Evolutionary conservation across 2,888 invertebrate species (phyloP).

Genomic region (Dolichopus griseipennis): DNA sequence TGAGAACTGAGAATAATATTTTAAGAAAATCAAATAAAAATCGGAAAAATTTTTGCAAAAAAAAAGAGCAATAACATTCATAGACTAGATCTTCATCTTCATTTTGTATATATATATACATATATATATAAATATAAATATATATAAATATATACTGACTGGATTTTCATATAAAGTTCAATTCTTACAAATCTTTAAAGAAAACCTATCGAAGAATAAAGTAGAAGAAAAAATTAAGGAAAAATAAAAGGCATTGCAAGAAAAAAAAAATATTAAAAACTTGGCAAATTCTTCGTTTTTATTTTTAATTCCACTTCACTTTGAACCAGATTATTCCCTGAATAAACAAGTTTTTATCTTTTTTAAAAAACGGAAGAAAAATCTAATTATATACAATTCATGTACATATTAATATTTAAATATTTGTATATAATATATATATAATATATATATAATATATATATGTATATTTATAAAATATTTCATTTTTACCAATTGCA

Average conservation of each 20-base stretch:
- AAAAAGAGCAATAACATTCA: neutral
- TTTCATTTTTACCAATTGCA: neutral
- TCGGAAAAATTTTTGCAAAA: neutral
- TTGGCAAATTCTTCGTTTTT: neutral
- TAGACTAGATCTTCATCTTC: neutral
- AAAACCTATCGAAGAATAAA: neutral
- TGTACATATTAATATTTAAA: no score
- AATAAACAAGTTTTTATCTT: slow-evolving; percentile 3
- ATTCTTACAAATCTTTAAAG: neutral
- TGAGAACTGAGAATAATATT: neutral
- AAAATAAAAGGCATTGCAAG: no score
- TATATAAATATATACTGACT: no score
- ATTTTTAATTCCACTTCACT: neutral
- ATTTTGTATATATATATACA: neutral
- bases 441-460: no score
- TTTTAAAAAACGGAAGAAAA: neutral
- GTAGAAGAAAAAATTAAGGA: neutral
- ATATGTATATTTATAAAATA: no score
- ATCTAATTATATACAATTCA: neutral
- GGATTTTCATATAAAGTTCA: no score
- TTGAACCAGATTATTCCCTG: slow-evolving; percentile 2
- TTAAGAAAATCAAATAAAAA: neutral
- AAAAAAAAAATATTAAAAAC: no score
- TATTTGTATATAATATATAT: no score
- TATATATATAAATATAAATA: no score